These are phyloP conservation scores for Eilema griseolum DNA, from an alignment of 2,888 invertebrate genomes.

Conservation along the genomic window DNA sequence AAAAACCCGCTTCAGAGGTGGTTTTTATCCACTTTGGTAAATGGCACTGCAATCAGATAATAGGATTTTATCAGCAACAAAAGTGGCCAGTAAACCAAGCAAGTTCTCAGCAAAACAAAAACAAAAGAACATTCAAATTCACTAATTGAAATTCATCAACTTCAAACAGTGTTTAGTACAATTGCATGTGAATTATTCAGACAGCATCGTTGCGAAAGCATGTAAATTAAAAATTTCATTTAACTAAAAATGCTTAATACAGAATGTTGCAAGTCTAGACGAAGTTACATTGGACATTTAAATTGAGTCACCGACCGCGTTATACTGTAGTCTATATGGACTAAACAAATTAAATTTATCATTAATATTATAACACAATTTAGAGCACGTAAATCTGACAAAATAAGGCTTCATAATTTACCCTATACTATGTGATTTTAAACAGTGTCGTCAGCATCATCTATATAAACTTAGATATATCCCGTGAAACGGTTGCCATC, in stretches of 20 bases:
- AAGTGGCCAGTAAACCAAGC: not conserved
- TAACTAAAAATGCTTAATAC: constrained; percentile 30
- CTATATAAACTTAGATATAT: no score
- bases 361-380: not conserved
- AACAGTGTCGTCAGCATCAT: not conserved
- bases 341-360: constrained; percentile 13
- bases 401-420: not conserved
- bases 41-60: no score
- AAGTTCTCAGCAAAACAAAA: not conserved
- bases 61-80: not conserved
- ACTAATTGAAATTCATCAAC: not conserved
- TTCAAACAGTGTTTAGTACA: not conserved
- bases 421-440: not conserved
- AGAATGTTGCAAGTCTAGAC: constrained; percentile 33
- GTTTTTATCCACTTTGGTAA: no score
- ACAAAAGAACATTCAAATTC: not conserved
- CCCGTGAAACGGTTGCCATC: no score
- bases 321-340: constrained; percentile 10
- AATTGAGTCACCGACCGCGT: constrained; percentile 35
- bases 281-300: constrained; percentile 32
- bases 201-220: not conserved
- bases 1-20: no score
- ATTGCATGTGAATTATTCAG: not conserved
- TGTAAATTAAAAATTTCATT: constrained; percentile 33
- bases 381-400: no score